Evolutionary conservation across 37 sponge, comb jelly and placozoan species (phyloP).

Genomic region (Bolinopsis microptera): DNA sequence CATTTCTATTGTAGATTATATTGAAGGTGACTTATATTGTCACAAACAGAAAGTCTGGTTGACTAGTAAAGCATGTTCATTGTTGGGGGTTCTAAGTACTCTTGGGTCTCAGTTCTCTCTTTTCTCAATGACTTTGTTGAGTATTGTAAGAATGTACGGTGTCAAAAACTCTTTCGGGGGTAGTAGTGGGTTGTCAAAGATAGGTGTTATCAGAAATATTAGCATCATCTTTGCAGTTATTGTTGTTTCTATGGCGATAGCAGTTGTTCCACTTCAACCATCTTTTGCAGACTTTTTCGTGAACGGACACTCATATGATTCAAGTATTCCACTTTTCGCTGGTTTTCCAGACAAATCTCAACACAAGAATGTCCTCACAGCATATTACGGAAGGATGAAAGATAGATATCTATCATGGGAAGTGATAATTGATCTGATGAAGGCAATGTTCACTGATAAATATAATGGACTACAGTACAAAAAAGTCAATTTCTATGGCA

Average conservation of each 20-base stretch:
- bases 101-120: too few relatives aligned
- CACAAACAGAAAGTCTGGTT: neutral
- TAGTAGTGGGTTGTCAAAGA: neutral
- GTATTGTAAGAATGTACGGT: neutral
- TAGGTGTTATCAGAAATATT: neutral
- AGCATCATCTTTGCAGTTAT: neutral
- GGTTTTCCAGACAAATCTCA: neutral
- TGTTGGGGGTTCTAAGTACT: neutral
- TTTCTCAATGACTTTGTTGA: neutral
- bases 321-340: neutral
- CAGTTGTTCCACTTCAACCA: neutral
- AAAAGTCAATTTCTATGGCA: too few relatives aligned
- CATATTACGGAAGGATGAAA: neutral
- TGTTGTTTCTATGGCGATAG: neutral
- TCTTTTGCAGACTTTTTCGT: neutral
- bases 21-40: neutral
- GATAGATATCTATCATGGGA: neutral
- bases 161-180: neutral
- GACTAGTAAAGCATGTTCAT: neutral
- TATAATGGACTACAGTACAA: neutral
- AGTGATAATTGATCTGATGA: neutral
- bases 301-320: neutral
- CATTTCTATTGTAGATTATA: neutral
- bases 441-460: neutral
- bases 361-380: neutral